A percentile compares a stretch with the other conserved stretches of the same genome.
These are phyloP conservation scores for Phyllopteryx taeniolatus DNA, from an alignment of 2,113 vertebrate species.

Conservation along the genomic window DNA sequence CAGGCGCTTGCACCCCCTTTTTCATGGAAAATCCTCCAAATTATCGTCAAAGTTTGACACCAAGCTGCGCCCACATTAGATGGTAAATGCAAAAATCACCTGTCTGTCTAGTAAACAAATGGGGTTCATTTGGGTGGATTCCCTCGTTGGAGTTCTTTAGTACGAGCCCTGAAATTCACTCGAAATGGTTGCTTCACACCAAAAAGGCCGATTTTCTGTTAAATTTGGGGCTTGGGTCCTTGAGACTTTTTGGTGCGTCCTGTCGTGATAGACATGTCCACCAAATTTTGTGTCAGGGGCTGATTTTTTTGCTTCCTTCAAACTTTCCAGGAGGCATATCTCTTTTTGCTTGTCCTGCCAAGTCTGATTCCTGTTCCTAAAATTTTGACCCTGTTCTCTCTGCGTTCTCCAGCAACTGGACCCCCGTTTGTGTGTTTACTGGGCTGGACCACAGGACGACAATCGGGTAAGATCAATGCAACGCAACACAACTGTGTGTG, in stretches of 20 bases:
- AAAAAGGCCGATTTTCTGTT: not conserved
- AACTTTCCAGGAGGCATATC: no score
- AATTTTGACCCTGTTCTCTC: not conserved
- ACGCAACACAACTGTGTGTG: not conserved
- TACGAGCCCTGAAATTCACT: no score
- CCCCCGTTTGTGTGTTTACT: conserved; percentile 24
- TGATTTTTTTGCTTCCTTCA: no score
- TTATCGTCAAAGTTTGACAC: not conserved
- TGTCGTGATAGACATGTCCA: not conserved
- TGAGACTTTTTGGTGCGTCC: not conserved
- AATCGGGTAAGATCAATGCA: conserved; percentile 42
- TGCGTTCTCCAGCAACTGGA: conserved; percentile 9
- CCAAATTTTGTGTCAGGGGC: not conserved
- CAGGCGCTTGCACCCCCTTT: not conserved
- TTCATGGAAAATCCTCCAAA: not conserved
- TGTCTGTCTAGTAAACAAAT: no score
- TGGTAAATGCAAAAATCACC: no score
- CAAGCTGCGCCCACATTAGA: not conserved
- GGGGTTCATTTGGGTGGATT: no score
- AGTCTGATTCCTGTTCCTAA: not conserved
- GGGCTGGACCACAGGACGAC: conserved; percentile 16
- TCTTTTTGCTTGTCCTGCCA: no score
- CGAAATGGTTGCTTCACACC: not conserved
- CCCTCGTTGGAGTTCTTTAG: no score
- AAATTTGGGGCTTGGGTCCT: not conserved